phyloP scores from a whole-genome alignment of 1,140 invertebrate genomes.

The Trachelipus rathkii region DNA sequence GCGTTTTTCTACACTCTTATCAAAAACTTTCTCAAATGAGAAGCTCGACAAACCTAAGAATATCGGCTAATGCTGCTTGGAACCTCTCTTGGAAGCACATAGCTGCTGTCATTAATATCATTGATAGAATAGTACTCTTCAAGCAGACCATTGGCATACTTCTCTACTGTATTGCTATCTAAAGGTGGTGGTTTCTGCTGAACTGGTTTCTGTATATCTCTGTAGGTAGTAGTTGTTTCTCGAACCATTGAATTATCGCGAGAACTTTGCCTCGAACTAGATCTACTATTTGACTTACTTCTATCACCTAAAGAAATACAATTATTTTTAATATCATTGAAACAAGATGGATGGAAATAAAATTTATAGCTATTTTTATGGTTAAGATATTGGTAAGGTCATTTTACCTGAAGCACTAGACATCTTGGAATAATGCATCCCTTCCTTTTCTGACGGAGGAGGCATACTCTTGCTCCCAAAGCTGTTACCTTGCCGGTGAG shows the following conservation, averaged over 20 bases:
- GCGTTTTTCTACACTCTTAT: slow-evolving; percentile 50
- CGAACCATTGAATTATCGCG: slow-evolving; percentile 33
- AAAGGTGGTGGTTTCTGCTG: slow-evolving; percentile 10
- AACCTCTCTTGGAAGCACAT: slow-evolving; percentile 51
- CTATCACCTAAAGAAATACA: slow-evolving; percentile 19
- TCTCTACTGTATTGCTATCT: slow-evolving; percentile 21
- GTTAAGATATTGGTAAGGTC: too few species aligned
- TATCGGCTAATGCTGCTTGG: slow-evolving; percentile 44
- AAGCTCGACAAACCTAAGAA: slow-evolving; percentile 50
- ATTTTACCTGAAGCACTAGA: too few species aligned
- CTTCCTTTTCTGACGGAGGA: slow-evolving; percentile 35
- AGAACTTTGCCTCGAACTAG: slow-evolving; percentile 24
- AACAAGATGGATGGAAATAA: too few species aligned
- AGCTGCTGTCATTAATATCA: slow-evolving; percentile 51
- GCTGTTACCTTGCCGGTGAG: slow-evolving; percentile 22
- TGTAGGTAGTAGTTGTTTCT: slow-evolving; percentile 24
- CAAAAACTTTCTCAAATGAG: slow-evolving; percentile 53
- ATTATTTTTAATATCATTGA: too few species aligned
- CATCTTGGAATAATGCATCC: not conserved
- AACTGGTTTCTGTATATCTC: not conserved
- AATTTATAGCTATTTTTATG: too few species aligned
- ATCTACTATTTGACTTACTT: slow-evolving; percentile 38
- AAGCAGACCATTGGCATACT: slow-evolving; percentile 28
- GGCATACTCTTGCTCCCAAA: slow-evolving; percentile 40
- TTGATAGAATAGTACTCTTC: slow-evolving; percentile 24